Evolutionary conservation across 2,113 vertebrate genomes (phyloP), one percentile per base, ranked within the genome.

Genomic region (Brachyistius frenatus): DNA sequence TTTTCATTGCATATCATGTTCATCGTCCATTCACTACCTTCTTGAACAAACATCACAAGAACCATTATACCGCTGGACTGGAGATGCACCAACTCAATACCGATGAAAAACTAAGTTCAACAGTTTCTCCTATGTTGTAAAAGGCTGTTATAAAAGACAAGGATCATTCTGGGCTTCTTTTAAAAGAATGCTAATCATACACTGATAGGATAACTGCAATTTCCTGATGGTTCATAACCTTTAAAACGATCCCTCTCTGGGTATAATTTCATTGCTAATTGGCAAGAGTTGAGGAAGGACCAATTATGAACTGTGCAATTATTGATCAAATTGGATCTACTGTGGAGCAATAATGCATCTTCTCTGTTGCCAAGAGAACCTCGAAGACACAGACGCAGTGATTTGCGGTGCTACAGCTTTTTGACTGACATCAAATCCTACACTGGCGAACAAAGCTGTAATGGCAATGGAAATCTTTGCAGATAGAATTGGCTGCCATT

Each of bases 391-490:
- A 79, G 86, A 7, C 33, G 15, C 37, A 68, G 61, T 63, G 74
- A 86, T 88, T 84, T 81, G 47, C 57, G 2, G 57, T 7, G 14
- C 60, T 63, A 35, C 64, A 81, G 80, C 62, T 76, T 87, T 89
- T 86, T 85, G 90, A 91, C 62, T 85, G 87, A 83, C 91, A 89
- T 86, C 54, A 79, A 83, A 69, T 76, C 58, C 62, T 67, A 63
- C 83, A 89, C 86, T 83, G 56, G 73, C 3, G 82, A 86, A 90
- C 81, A 86, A 88, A 73, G 85, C 68, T 36, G 39, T 90, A 89
- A 91, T 85, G 65, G 86, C 76, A 81, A 88, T 80, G 76, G 89
- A 93, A 92, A 90, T 91, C 87, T 89, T 90, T 91, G 84, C 87
- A 78, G 81, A 83, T 88, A 83, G 78, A 88, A 88, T 89, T 89